Conservation (phyloP, 2,888 invertebrate genomes). For the Trissoscelio sp. region DNA sequence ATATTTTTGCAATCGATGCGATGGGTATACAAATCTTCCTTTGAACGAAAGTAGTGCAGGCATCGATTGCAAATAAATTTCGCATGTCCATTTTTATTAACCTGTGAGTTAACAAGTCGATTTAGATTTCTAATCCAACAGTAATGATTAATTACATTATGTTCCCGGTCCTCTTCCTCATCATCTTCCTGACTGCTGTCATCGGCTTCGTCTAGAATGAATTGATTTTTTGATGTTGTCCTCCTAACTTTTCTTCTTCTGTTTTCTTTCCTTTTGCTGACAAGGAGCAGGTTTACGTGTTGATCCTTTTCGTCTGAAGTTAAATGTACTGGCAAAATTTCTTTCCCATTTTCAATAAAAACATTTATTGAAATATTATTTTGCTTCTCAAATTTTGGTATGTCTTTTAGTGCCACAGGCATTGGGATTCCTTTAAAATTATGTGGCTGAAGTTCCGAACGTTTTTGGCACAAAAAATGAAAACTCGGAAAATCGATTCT, state of each 20-base stretch:
- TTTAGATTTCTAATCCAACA: neutral
- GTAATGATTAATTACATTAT: too few relatives aligned
- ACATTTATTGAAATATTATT: slow-evolving; percentile 37
- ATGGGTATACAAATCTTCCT: neutral
- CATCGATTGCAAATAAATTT: neutral
- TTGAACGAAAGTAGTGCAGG: neutral
- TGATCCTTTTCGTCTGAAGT: neutral
- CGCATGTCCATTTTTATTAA: too few relatives aligned
- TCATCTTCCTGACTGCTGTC: too few relatives aligned
- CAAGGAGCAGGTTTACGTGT: slow-evolving; percentile 11
- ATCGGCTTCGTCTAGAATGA: too few relatives aligned
- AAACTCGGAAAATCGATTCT: too few relatives aligned
- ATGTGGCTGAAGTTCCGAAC: too few relatives aligned
- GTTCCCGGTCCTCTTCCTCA: too few relatives aligned
- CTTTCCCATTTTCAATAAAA: neutral
- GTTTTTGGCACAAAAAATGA: too few relatives aligned
- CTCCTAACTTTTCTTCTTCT: too few relatives aligned
- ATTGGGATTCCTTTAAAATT: slow-evolving; percentile 2
- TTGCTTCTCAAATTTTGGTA: slow-evolving; percentile 51
- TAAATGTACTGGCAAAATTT: neutral
- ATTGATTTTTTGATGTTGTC: too few relatives aligned
- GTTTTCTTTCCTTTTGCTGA: too few relatives aligned
- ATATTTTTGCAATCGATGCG: neutral
- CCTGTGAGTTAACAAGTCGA: too few relatives aligned
- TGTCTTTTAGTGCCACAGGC: slow-evolving; percentile 17